Percentiles rank a stretch among this genome's conserved stretches.
Evolutionary conservation across 2,113 vertebrate genomes (phyloP).

Genomic region (Andinoacara biseriatus): DNA sequence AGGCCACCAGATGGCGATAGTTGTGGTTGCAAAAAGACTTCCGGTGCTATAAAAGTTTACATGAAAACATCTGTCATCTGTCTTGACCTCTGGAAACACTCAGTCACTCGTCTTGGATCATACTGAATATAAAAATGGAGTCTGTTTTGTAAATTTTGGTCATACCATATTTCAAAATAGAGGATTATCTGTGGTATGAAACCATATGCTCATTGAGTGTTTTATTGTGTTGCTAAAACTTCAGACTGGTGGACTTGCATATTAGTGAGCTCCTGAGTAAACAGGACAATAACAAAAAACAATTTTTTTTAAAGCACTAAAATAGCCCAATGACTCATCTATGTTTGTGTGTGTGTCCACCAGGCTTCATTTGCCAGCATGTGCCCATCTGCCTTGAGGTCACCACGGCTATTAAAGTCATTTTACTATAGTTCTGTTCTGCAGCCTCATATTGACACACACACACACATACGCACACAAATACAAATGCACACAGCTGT

Average conservation of each 20-base stretch:
- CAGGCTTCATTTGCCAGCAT: slow-evolving; percentile 38
- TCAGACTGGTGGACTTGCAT: no score
- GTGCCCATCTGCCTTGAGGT: slow-evolving; percentile 56
- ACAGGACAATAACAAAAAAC: background rate
- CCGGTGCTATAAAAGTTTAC: no score
- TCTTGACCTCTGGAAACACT: no score
- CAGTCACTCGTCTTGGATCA: no score
- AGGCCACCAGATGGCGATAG: no score
- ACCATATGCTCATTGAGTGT: no score
- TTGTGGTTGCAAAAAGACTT: no score
- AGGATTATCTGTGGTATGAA: background rate
- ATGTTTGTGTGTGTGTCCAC: background rate
- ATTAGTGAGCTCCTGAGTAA: background rate
- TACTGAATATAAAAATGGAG: background rate
- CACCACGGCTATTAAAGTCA: slow-evolving; percentile 32
- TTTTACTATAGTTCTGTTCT: slow-evolving; percentile 21
- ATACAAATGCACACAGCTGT: slow-evolving; percentile 8
- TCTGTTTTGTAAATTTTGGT: background rate
- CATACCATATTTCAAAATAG: background rate
- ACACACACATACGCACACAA: background rate
- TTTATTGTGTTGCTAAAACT: no score
- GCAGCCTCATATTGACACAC: background rate
- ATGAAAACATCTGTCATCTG: no score
- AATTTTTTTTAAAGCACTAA: background rate
- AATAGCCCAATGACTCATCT: background rate